Evolutionary conservation across 2,888 invertebrate genomes (phyloP).

Genomic region (Aricia artaxerxes): DNA sequence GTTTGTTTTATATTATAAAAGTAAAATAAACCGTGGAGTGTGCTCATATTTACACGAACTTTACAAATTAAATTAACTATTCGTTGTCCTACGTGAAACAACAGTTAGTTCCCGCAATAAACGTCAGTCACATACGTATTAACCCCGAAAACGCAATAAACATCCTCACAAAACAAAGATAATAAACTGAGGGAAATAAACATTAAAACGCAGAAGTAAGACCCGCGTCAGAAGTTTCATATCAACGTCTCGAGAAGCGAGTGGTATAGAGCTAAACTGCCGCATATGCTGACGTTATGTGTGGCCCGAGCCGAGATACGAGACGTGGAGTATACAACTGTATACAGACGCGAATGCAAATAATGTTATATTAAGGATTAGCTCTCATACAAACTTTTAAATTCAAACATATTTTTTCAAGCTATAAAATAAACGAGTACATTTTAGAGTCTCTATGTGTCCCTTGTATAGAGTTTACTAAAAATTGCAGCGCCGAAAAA

Average conservation of each 20-base stretch:
- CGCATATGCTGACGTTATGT: conserved; percentile 3
- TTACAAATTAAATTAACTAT: conserved; percentile 12
- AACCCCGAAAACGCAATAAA: not conserved
- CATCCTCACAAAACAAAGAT: conserved; percentile 18
- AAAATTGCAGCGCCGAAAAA: no score
- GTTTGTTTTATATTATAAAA: no score
- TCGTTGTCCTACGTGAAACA: not conserved
- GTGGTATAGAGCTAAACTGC: conserved; percentile 4
- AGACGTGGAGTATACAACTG: not conserved
- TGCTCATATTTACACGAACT: not conserved
- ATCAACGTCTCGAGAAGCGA: conserved; percentile 20
- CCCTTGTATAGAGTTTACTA: no score
- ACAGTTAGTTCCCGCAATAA: not conserved
- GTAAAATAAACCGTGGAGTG: not conserved
- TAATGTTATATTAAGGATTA: not conserved
- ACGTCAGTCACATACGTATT: not conserved
- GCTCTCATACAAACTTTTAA: not conserved
- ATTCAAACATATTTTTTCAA: not conserved
- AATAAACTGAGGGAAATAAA: conserved; percentile 12
- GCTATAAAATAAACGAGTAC: no score
- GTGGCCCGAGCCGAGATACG: conserved; percentile 1
- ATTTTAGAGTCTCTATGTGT: no score
- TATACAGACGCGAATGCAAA: not conserved
- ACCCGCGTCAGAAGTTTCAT: conserved; percentile 23
- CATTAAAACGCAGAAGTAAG: conserved; percentile 22